These are phyloP conservation scores for Nephrotoma flavescens DNA, from an alignment of 2,888 invertebrate species.

Conservation along the genomic window DNA sequence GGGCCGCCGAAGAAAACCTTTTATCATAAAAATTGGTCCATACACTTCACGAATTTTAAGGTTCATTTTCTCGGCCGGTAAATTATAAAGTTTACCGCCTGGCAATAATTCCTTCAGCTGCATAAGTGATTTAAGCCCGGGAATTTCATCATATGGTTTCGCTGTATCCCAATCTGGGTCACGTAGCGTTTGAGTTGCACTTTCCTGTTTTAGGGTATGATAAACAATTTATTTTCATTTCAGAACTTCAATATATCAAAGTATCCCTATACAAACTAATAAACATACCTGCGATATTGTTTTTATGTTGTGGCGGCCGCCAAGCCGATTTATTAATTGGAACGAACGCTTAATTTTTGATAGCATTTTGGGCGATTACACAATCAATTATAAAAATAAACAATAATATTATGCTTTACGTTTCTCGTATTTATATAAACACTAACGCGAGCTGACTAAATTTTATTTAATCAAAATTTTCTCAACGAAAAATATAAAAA, in stretches of 20 bases:
- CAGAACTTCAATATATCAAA: not conserved
- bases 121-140: conserved; percentile 12
- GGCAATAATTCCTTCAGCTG: conserved; percentile 18
- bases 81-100: conserved; percentile 16
- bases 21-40: conserved; percentile 7
- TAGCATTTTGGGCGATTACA: not conserved
- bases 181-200: not conserved
- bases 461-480: not conserved
- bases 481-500: not conserved
- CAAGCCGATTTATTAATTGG: not conserved
- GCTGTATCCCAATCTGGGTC: conserved; percentile 21
- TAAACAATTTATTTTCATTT: not conserved
- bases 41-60: conserved; percentile 4
- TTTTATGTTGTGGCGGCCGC: not conserved
- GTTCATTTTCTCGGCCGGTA: not conserved
- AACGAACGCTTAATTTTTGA: not conserved
- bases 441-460: not conserved
- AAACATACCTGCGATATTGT: not conserved
- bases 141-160: conserved; percentile 19
- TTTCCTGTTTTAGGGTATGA: not conserved
- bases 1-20: conserved; percentile 5
- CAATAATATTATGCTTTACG: not conserved
- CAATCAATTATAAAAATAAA: not conserved
- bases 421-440: not conserved
- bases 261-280: no score